Conservation (phyloP, 2,113 vertebrate species). For the Thamnophis sirtalis region DNA sequence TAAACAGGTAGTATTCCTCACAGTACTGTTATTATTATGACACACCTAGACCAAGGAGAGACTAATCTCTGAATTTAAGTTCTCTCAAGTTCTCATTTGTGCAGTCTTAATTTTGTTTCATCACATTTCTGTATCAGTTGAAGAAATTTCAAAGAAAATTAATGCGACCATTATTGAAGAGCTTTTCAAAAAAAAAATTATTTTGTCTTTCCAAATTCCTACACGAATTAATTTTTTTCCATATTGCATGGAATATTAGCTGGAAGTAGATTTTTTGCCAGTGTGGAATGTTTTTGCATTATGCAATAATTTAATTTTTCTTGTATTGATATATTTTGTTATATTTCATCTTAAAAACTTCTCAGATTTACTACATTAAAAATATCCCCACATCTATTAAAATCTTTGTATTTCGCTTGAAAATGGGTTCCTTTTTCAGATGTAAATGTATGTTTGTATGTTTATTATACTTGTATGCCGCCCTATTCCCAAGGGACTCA, state of each 20-base stretch:
- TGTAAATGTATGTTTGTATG: too few relatives aligned
- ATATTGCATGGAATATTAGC: background rate
- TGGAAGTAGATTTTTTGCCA: background rate
- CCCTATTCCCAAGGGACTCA: too few relatives aligned
- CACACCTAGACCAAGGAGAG: background rate
- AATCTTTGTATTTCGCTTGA: background rate
- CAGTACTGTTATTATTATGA: background rate
- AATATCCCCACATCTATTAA: background rate
- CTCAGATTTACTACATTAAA: background rate
- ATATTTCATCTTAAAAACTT: background rate
- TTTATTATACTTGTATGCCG: too few relatives aligned
- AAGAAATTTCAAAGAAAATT: background rate
- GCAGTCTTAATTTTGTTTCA: background rate
- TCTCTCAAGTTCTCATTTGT: background rate
- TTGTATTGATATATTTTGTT: background rate
- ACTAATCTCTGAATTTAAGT: background rate
- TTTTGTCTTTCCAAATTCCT: background rate
- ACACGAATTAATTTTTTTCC: slow-evolving; percentile 9
- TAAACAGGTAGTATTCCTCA: background rate
- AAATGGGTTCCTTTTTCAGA: background rate
- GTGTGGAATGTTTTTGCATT: background rate
- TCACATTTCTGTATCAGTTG: background rate
- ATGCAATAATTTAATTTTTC: background rate
- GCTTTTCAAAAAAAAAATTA: slow-evolving; percentile 5
- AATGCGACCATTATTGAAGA: background rate